phyloP scores from a whole-genome alignment of 2,888 invertebrate species.

The Drosophila gaucha region DNA sequence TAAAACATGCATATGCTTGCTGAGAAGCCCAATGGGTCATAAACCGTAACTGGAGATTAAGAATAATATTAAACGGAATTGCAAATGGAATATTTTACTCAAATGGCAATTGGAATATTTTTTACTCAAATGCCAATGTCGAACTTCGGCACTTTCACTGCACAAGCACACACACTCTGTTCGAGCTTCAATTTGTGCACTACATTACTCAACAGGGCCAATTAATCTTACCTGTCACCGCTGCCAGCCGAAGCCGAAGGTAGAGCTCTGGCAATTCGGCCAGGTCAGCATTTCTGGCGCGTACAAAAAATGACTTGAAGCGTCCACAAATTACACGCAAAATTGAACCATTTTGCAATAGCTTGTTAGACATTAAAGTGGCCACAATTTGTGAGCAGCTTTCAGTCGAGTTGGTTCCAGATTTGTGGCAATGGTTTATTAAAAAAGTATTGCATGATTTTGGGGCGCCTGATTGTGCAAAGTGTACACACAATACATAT shows the following conservation, averaged over 20 bases:
- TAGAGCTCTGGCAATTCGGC: slow-evolving; percentile 48
- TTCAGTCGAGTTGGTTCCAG: slow-evolving; percentile 10
- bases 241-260: background rate
- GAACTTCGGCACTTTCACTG: slow-evolving; percentile 9
- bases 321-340: slow-evolving; percentile 62
- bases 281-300: slow-evolving; percentile 46
- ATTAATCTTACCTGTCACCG: slow-evolving; percentile 44
- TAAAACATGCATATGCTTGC: slow-evolving; percentile 66
- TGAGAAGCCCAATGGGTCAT: slow-evolving; percentile 38
- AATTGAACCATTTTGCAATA: slow-evolving; percentile 57
- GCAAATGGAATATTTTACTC: slow-evolving; percentile 61
- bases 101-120: slow-evolving; percentile 59
- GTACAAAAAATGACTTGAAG: slow-evolving; percentile 8
- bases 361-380: slow-evolving; percentile 69
- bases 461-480: slow-evolving; percentile 32
- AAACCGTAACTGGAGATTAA: slow-evolving; percentile 72
- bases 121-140: slow-evolving; percentile 16
- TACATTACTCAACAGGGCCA: slow-evolving; percentile 45
- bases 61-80: slow-evolving; percentile 72
- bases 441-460: slow-evolving; percentile 42
- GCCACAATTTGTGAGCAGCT: slow-evolving; percentile 53
- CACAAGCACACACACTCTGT: background rate
- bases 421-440: slow-evolving; percentile 32
- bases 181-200: slow-evolving; percentile 18
- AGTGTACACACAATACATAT: slow-evolving; percentile 49